Evolutionary conservation across 2,797 vertebrate species (phyloP).

Genomic region (Psittacula derbiana): DNA sequence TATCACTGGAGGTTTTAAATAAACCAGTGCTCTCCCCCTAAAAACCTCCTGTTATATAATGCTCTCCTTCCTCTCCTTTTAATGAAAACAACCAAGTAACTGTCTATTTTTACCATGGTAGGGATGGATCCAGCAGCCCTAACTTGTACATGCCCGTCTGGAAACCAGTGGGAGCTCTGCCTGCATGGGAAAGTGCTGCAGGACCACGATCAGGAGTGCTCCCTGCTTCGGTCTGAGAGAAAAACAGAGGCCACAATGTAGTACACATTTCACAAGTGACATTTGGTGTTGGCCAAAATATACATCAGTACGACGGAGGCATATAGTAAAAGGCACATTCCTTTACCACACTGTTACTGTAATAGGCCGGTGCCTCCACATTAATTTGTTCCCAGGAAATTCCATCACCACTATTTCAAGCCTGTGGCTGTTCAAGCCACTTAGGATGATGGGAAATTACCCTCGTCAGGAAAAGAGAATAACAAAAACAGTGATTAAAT

Average conservation of each 20-base stretch:
- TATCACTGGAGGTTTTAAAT: slow-evolving; percentile 48
- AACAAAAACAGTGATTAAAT: slow-evolving; percentile 40
- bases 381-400: slow-evolving; percentile 61
- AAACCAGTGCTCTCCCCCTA: neutral
- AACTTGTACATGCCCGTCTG: neutral
- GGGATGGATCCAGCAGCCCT: neutral
- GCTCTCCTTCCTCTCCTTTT: slow-evolving; percentile 32
- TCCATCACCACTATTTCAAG: slow-evolving; percentile 47
- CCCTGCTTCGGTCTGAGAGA: neutral
- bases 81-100: slow-evolving; percentile 37
- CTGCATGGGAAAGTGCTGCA: neutral
- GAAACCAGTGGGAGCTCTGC: slow-evolving; percentile 13
- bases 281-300: slow-evolving; percentile 45
- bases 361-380: slow-evolving; percentile 14
- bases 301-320: neutral
- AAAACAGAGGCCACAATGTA: neutral
- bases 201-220: neutral
- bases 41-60: slow-evolving; percentile 26
- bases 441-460: slow-evolving; percentile 40
- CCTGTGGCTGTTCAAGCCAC: neutral
- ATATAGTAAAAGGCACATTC: slow-evolving; percentile 19
- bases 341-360: neutral
- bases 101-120: slow-evolving; percentile 25
- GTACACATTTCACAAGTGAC: neutral
- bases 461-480: neutral